Conservation (phyloP, 2,113 vertebrate species). For the Corythornis vintsioides region DNA sequence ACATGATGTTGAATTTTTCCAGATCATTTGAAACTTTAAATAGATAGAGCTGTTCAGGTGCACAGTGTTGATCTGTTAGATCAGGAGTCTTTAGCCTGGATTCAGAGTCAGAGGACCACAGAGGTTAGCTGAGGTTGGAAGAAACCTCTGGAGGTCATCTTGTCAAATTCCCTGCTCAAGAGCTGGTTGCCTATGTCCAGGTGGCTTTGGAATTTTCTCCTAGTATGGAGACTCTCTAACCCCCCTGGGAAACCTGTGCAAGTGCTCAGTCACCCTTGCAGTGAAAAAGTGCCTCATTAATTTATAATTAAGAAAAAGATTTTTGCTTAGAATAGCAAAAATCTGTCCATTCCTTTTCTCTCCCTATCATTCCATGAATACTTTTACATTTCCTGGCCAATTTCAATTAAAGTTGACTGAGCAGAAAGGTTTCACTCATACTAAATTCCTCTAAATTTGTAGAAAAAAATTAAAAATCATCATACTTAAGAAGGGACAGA, state of each 20-base stretch:
- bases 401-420: neutral
- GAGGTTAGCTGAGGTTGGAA: neutral
- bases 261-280: neutral
- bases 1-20: neutral
- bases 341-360: neutral
- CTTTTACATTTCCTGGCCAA: neutral
- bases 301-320: neutral
- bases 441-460: neutral
- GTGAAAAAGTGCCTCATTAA: neutral
- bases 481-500: neutral
- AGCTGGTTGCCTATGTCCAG: neutral
- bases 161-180: neutral
- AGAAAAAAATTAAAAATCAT: neutral
- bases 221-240: neutral
- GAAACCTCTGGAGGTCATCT: neutral
- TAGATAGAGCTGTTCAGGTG: neutral
- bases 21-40: neutral
- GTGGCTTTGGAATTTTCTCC: neutral
- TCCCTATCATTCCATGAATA: neutral
- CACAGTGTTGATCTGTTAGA: neutral
- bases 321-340: neutral
- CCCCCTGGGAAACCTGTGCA: neutral
- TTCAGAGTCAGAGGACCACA: neutral
- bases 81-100: neutral
- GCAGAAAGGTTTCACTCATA: neutral